phyloP scores from a whole-genome alignment of 2,888 invertebrate genomes.

The Drosophila peninsularis region DNA sequence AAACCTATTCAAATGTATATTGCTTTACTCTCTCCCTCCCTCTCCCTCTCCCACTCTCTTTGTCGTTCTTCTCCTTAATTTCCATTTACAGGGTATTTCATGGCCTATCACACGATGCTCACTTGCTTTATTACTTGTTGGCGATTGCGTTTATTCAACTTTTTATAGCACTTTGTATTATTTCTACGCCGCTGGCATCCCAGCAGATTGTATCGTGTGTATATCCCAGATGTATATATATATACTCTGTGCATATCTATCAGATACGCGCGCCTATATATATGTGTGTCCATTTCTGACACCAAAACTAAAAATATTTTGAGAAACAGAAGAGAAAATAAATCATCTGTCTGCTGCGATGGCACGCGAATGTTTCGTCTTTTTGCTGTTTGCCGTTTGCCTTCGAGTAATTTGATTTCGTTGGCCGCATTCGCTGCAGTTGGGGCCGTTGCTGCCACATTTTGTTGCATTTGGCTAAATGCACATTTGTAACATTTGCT shows the following conservation, averaged over 20 bases:
- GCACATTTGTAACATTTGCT: constrained; percentile 25
- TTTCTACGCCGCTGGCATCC: constrained; percentile 14
- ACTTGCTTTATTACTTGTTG: neutral
- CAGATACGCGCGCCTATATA: neutral
- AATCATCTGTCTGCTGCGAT: constrained; percentile 58
- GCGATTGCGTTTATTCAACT: constrained; percentile 7
- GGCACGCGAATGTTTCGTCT: constrained; percentile 67
- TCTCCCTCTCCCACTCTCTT: neutral
- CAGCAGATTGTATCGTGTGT: neutral
- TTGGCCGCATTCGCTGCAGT: constrained; percentile 21
- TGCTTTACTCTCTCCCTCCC: neutral
- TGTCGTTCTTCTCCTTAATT: no score
- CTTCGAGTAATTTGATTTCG: constrained; percentile 34
- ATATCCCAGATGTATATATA: neutral
- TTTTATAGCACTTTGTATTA: constrained; percentile 8
- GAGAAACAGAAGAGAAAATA: constrained; percentile 60
- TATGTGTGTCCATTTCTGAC: constrained; percentile 45
- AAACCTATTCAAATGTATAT: no score
- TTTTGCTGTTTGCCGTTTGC: constrained; percentile 9
- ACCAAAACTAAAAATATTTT: constrained; percentile 37
- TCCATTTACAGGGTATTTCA: neutral
- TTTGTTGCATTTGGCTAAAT: constrained; percentile 29
- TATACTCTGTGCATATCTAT: neutral
- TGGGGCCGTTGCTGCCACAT: constrained; percentile 12
- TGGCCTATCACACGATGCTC: neutral